phyloP scores from a whole-genome alignment of 2,888 invertebrate species.

The Drosophila mettleri region DNA sequence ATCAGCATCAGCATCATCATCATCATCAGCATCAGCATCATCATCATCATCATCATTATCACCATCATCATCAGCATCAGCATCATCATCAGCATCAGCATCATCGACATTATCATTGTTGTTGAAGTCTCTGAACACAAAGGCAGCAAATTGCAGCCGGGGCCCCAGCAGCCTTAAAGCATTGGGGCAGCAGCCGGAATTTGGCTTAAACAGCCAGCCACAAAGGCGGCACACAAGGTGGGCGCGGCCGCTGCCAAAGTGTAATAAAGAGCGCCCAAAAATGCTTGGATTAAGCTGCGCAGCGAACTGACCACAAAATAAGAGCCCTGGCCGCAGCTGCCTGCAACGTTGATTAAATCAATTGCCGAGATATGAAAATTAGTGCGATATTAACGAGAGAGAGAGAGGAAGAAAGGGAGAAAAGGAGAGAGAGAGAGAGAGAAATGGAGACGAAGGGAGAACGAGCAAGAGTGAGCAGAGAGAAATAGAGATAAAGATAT shows the following conservation, averaged over 20 bases:
- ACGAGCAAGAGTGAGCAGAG: too few species aligned
- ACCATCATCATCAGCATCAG: too few species aligned
- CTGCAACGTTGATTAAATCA: constrained; percentile 47
- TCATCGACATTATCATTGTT: constrained; percentile 43
- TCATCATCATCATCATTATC: constrained; percentile 4
- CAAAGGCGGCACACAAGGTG: constrained; percentile 2
- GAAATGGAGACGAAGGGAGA: background rate
- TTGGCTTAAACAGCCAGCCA: background rate
- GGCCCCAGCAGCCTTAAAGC: constrained; percentile 44
- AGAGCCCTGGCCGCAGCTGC: constrained; percentile 21
- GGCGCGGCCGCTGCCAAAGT: background rate
- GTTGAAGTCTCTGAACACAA: constrained; percentile 56
- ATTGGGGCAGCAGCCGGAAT: background rate
- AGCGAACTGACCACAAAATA: background rate
- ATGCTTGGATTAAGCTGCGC: background rate
- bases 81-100: constrained; percentile 2
- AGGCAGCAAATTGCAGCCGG: constrained; percentile 73
- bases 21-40: constrained; percentile 16
- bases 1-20: background rate
- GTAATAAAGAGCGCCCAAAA: background rate
- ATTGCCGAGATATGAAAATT: constrained; percentile 49
- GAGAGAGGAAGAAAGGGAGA: background rate
- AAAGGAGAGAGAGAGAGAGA: background rate
- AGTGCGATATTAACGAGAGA: background rate
- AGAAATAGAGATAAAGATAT: too few species aligned